A percentile compares a stretch with the other conserved stretches of the same genome.
These are phyloP conservation scores for Paramormyrops hopkinsi DNA, from an alignment of 2,797 vertebrate genomes.

Conservation along the genomic window DNA sequence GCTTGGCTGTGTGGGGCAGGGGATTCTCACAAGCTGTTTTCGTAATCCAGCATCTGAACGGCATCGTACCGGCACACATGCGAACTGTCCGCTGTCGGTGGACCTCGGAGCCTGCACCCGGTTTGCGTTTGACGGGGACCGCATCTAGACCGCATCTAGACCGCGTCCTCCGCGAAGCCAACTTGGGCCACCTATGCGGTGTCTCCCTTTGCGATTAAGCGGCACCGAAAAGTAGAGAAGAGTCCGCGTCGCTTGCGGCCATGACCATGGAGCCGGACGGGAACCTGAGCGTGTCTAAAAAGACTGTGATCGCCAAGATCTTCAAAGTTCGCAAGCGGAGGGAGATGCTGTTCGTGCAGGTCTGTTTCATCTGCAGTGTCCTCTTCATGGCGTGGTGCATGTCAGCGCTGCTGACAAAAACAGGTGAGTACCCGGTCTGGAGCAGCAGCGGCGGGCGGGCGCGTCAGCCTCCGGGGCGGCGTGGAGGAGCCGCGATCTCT, in stretches of 20 bases:
- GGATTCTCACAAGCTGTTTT: not conserved
- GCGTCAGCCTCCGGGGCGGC: slow-evolving; percentile 28
- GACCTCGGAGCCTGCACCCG: slow-evolving; percentile 16
- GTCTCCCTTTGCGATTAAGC: slow-evolving; percentile 17
- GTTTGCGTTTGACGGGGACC: slow-evolving; percentile 49
- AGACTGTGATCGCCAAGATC: slow-evolving; percentile 60
- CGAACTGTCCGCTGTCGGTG: not conserved
- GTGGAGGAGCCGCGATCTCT: slow-evolving; percentile 38
- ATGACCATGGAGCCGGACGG: slow-evolving; percentile 52
- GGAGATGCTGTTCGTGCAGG: slow-evolving; percentile 69
- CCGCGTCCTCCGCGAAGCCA: slow-evolving; percentile 41
- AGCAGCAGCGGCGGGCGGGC: slow-evolving; percentile 21
- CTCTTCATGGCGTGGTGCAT: slow-evolving; percentile 67
- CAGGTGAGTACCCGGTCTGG: slow-evolving; percentile 58
- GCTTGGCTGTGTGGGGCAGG: not conserved
- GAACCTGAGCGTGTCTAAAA: slow-evolving; percentile 53
- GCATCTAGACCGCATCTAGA: slow-evolving; percentile 42
- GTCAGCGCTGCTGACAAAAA: slow-evolving; percentile 62
- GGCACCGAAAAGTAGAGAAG: slow-evolving; percentile 31
- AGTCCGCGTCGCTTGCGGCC: not conserved
- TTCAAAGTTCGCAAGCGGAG: slow-evolving; percentile 74
- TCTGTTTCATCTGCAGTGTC: slow-evolving; percentile 68
- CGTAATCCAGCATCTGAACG: not conserved
- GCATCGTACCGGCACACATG: not conserved
- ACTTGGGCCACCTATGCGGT: slow-evolving; percentile 34